Conservation (phyloP, 2,888 invertebrate genomes). For the Diploptera punctata region DNA sequence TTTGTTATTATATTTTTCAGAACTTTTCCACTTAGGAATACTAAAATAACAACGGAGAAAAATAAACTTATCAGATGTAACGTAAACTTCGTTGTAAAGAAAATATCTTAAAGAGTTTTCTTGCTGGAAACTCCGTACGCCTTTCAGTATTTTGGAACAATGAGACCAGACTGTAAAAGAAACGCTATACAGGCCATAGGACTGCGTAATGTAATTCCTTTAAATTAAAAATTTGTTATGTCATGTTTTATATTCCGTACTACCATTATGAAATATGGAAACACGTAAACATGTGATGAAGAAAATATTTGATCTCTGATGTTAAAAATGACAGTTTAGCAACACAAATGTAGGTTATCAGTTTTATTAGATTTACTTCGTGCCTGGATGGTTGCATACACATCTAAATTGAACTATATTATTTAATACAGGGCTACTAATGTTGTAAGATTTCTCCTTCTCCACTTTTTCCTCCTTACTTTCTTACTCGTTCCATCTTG, state of each 20-base stretch:
- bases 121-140: background rate
- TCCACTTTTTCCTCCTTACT: too few relatives aligned
- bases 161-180: background rate
- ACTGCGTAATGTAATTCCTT: background rate
- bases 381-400: background rate
- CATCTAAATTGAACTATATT: background rate
- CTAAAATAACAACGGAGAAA: constrained; percentile 3
- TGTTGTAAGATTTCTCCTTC: too few relatives aligned
- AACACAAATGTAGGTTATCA: background rate
- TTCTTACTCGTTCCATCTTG: too few relatives aligned
- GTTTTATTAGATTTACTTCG: background rate
- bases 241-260: too few relatives aligned
- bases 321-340: background rate
- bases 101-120: background rate
- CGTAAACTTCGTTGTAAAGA: background rate
- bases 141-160: background rate
- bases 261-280: too few relatives aligned
- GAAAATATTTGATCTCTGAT: background rate
- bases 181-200: background rate
- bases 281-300: background rate
- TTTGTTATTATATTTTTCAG: background rate
- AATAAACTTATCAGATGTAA: background rate
- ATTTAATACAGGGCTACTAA: too few relatives aligned
- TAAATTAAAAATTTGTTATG: background rate
- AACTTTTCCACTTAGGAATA: background rate